Conservation (phyloP, 2,797 vertebrate genomes). For the Macrochelys suwanniensis region DNA sequence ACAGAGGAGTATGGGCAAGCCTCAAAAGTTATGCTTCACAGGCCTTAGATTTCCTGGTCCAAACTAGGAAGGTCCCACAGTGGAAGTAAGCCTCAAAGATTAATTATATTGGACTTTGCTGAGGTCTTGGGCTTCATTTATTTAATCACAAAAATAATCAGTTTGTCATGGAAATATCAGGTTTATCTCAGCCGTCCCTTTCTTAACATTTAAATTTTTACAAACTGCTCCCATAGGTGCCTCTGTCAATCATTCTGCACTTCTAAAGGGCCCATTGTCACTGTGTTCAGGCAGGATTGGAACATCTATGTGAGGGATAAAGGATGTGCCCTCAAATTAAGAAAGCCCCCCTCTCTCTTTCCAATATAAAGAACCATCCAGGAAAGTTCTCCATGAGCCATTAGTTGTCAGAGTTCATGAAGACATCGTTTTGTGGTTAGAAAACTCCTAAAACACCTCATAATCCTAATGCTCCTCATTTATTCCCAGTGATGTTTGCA, state of each 20-base stretch:
- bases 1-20: not conserved
- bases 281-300: not conserved
- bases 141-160: not conserved
- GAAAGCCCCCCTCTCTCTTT: not conserved
- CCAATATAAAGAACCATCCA: not conserved
- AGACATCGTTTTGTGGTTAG: not conserved
- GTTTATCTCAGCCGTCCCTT: not conserved
- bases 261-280: not conserved
- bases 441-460: not conserved
- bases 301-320: not conserved
- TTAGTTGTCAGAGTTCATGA: not conserved
- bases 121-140: not conserved
- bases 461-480: not conserved
- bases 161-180: not conserved
- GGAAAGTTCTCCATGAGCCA: not conserved
- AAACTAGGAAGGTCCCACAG: not conserved
- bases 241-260: not conserved
- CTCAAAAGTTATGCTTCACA: rapidly evolving
- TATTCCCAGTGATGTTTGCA: not conserved
- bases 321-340: not conserved
- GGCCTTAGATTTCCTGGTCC: not conserved
- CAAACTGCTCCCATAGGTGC: no score
- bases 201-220: not conserved
- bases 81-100: not conserved
- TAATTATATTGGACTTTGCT: not conserved